phyloP scores from a whole-genome alignment of 92 coral and sea anemone genomes.

The Porites cylindrica region DNA sequence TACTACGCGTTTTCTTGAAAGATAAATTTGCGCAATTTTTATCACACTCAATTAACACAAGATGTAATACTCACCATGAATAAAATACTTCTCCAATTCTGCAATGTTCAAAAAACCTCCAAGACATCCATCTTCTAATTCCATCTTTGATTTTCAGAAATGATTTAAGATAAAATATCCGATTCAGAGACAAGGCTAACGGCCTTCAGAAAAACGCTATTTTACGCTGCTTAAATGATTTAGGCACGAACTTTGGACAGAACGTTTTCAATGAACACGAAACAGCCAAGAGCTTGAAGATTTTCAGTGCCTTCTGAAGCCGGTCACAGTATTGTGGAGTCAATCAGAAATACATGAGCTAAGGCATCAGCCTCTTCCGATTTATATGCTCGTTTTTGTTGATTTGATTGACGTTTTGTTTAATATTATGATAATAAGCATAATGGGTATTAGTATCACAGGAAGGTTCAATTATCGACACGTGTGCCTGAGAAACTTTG shows the following conservation, averaged over 20 bases:
- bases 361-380: background rate
- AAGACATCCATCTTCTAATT: slow-evolving; percentile 46
- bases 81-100: slow-evolving; percentile 47
- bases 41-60: background rate
- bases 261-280: background rate
- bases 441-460: slow-evolving; percentile 36
- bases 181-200: slow-evolving; percentile 42
- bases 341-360: slow-evolving; percentile 9
- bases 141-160: slow-evolving; percentile 24
- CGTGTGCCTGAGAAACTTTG: slow-evolving; percentile 36
- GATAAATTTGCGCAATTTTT: background rate
- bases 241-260: background rate
- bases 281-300: background rate
- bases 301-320: slow-evolving; percentile 27
- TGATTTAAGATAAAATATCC: slow-evolving; percentile 16
- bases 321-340: background rate
- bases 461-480: slow-evolving; percentile 42
- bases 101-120: slow-evolving; percentile 48
- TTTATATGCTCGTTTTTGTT: slow-evolving; percentile 26
- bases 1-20: background rate
- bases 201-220: slow-evolving; percentile 44
- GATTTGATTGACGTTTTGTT: slow-evolving; percentile 35
- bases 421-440: slow-evolving; percentile 22
- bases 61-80: slow-evolving; percentile 33
- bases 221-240: background rate